Evolutionary conservation across 2,113 vertebrate genomes (phyloP).

Genomic region (Polypterus bichir): DNA sequence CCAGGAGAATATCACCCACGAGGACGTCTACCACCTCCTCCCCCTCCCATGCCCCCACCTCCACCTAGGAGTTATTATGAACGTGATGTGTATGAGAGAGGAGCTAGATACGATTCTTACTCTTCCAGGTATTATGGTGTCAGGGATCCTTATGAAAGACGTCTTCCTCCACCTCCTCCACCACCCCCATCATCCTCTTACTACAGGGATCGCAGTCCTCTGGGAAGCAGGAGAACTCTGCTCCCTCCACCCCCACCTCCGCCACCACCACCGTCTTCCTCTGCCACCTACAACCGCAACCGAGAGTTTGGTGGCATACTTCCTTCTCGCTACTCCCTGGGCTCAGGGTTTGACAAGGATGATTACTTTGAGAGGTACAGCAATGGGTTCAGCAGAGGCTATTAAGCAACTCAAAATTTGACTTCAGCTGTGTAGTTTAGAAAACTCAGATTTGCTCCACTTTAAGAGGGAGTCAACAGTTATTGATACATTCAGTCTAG

Average conservation of each 20-base stretch:
- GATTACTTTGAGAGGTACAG: slow-evolving; percentile 45
- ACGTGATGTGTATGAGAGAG: slow-evolving; percentile 33
- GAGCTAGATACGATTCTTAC: slow-evolving; percentile 27
- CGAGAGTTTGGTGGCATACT: slow-evolving; percentile 4
- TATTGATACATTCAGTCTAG: background rate
- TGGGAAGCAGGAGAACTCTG: slow-evolving; percentile 32
- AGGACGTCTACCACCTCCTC: slow-evolving; percentile 24
- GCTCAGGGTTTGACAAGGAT: slow-evolving; percentile 38
- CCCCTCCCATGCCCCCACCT: slow-evolving; percentile 25
- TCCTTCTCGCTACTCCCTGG: slow-evolving; percentile 36
- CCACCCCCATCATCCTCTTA: slow-evolving; percentile 26
- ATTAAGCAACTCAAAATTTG: slow-evolving; percentile 14
- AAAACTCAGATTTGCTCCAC: no score
- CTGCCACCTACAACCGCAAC: slow-evolving; percentile 15
- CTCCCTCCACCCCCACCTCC: slow-evolving; percentile 25
- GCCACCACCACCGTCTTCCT: slow-evolving; percentile 19
- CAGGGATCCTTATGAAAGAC: slow-evolving; percentile 33
- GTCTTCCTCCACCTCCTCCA: slow-evolving; percentile 23
- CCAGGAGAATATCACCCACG: slow-evolving; percentile 23
- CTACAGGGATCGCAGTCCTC: slow-evolving; percentile 43
- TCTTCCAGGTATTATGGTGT: slow-evolving; percentile 24
- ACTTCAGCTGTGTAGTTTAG: background rate
- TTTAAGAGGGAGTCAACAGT: background rate
- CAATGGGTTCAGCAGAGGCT: slow-evolving; percentile 34
- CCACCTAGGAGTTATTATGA: slow-evolving; percentile 32